phyloP scores from a whole-genome alignment of 2,113 vertebrate species.

The Rhizomys pruinosus region DNA sequence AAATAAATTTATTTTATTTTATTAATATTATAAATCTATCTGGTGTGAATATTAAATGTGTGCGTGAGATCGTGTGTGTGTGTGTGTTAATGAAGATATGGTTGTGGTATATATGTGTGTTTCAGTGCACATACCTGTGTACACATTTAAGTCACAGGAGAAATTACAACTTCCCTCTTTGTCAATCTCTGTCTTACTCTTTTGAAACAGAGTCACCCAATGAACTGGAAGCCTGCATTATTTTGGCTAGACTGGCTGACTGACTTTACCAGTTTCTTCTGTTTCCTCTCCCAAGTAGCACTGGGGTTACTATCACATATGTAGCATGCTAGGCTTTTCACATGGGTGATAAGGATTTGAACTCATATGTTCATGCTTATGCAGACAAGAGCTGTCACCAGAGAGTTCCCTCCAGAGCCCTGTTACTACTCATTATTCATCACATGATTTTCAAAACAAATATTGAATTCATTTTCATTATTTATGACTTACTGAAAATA shows the following conservation, averaged over 20 bases:
- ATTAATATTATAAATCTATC: neutral
- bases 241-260: neutral
- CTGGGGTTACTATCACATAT: too few species aligned
- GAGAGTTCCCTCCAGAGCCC: neutral
- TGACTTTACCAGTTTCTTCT: neutral
- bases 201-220: neutral
- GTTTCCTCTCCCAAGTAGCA: neutral
- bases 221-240: accelerated
- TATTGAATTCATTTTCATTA: neutral
- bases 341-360: neutral
- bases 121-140: neutral
- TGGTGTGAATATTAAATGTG: neutral
- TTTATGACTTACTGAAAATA: neutral
- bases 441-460: neutral
- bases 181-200: neutral
- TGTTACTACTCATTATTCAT: neutral
- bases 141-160: neutral
- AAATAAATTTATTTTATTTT: neutral
- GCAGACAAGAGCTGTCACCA: neutral
- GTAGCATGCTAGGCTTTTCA: neutral
- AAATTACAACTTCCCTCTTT: neutral
- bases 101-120: neutral
- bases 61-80: neutral
- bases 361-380: neutral
- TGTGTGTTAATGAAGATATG: too few species aligned